Conservation (phyloP, 2,113 vertebrate species). For the Noctilio leporinus region DNA sequence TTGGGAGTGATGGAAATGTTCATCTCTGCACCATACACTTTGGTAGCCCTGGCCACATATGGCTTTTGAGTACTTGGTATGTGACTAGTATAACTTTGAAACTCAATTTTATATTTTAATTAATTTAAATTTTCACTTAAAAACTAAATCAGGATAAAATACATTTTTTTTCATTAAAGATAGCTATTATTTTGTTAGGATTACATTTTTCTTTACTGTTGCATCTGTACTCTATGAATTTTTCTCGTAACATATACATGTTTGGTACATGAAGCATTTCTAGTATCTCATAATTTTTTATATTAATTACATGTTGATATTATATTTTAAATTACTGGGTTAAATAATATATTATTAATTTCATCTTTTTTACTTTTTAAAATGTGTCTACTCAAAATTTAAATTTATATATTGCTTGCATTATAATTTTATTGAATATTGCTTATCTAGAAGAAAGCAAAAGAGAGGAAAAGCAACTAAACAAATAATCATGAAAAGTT, state of each 20-base stretch:
- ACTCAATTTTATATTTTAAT: background rate
- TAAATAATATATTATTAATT: background rate
- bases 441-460: background rate
- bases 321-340: background rate
- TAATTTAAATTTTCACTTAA: background rate
- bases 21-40: background rate
- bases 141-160: background rate
- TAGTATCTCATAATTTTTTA: background rate
- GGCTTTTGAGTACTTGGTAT: background rate
- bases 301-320: background rate
- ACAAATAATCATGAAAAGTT: background rate
- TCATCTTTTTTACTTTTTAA: background rate
- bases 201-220: background rate
- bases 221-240: background rate
- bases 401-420: background rate
- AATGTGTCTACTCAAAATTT: background rate
- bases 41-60: rapidly evolving
- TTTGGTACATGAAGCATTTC: background rate
- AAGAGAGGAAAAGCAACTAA: background rate
- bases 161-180: background rate
- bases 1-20: rapidly evolving
- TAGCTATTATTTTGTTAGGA: background rate
- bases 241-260: background rate
- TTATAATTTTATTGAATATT: background rate
- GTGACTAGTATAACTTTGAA: background rate